Evolutionary conservation across 2,113 vertebrate species (phyloP).

Genomic region (Nanorana parkeri): DNA sequence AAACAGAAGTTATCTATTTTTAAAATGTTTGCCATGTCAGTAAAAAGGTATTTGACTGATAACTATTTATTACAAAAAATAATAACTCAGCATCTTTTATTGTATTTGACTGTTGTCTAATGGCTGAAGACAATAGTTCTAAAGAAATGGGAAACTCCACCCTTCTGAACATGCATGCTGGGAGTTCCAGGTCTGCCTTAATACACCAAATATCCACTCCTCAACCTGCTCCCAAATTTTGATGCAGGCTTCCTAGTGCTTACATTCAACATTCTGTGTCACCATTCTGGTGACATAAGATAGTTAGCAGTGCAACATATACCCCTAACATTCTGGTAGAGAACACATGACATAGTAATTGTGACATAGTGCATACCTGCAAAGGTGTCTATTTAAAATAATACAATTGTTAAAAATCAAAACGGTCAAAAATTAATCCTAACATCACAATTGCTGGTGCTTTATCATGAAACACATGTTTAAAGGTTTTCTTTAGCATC

Average conservation of each 20-base stretch:
- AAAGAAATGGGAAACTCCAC: not conserved
- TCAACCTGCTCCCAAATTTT: not conserved
- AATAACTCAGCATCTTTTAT: too few species aligned
- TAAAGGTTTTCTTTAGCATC: too few species aligned
- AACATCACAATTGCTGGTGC: too few species aligned
- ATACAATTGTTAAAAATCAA: too few species aligned
- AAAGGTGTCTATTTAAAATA: not conserved
- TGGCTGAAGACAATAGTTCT: too few species aligned
- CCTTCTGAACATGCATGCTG: not conserved
- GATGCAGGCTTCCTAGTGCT: constrained; percentile 62
- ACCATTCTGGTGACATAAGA: constrained; percentile 59
- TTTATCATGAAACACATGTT: too few species aligned
- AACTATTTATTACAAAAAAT: too few species aligned
- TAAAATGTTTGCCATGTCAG: too few species aligned
- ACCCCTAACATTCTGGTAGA: constrained; percentile 65
- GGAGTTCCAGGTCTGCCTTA: not conserved
- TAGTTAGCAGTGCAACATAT: constrained; percentile 64
- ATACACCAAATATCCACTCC: not conserved
- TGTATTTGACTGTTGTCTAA: too few species aligned
- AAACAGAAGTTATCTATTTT: too few species aligned
- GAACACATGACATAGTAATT: constrained; percentile 47
- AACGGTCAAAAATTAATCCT: too few species aligned
- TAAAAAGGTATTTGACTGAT: too few species aligned
- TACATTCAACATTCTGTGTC: constrained; percentile 67
- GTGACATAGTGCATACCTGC: not conserved